phyloP scores from a whole-genome alignment of 2,113 vertebrate species.

The Mugil cephalus region DNA sequence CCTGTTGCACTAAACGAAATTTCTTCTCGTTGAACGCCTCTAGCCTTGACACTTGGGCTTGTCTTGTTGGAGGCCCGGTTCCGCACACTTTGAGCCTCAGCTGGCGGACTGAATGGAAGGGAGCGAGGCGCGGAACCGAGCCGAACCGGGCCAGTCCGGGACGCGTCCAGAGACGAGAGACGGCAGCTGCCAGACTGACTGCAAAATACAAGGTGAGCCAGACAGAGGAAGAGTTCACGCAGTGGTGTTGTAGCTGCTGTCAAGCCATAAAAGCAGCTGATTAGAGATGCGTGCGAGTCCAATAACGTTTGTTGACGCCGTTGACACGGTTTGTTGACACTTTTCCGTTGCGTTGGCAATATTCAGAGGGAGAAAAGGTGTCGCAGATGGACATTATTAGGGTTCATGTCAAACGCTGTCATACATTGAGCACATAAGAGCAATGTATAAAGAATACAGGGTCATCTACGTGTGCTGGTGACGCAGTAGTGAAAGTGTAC shows the following conservation, averaged over 20 bases:
- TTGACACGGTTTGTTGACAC: background rate
- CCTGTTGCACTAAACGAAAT: background rate
- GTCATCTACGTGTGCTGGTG: too few relatives aligned
- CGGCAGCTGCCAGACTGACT: conserved; percentile 73
- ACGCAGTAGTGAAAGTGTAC: too few relatives aligned
- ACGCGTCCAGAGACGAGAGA: conserved; percentile 54
- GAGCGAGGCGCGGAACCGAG: conserved; percentile 13
- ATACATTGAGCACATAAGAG: too few relatives aligned
- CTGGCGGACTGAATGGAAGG: conserved; percentile 63
- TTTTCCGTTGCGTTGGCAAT: too few relatives aligned
- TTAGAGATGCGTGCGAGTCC: background rate
- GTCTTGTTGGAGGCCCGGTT: too few relatives aligned
- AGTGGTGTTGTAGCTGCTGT: background rate
- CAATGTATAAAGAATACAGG: too few relatives aligned
- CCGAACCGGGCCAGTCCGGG: conserved; percentile 12
- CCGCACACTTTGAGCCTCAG: too few relatives aligned
- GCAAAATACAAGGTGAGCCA: conserved; percentile 78
- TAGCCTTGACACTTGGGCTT: too few relatives aligned
- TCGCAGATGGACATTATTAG: too few relatives aligned
- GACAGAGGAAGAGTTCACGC: background rate
- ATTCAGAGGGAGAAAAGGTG: too few relatives aligned
- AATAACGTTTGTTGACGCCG: too few relatives aligned
- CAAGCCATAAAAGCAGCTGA: background rate
- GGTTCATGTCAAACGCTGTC: too few relatives aligned
- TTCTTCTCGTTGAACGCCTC: background rate